Evolutionary conservation across 2,888 invertebrate genomes (phyloP).

Genomic region (Ennomos fuscantarius): DNA sequence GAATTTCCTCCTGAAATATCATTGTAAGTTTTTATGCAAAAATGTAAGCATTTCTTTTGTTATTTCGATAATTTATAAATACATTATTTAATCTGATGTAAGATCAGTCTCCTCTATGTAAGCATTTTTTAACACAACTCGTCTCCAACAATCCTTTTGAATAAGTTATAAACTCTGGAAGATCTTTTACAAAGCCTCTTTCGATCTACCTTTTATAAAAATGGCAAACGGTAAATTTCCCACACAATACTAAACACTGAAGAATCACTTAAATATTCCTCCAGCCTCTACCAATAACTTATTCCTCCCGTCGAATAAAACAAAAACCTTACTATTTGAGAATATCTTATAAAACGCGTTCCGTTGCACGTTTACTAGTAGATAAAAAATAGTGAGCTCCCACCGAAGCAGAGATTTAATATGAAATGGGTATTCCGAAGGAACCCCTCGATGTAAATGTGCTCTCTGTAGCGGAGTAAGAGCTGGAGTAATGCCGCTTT

Average conservation of each 20-base stretch:
- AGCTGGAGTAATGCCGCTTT: conserved; percentile 30
- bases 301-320: conserved; percentile 55
- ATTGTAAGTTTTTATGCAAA: conserved; percentile 9
- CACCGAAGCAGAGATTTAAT: conserved; percentile 46
- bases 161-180: conserved; percentile 7
- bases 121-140: conserved; percentile 18
- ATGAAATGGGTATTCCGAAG: conserved; percentile 43
- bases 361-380: conserved; percentile 48
- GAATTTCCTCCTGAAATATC: conserved; percentile 4
- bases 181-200: conserved; percentile 15
- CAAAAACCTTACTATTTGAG: conserved; percentile 49
- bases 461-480: conserved; percentile 29
- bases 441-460: conserved; percentile 41
- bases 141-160: conserved; percentile 15
- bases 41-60: conserved; percentile 20
- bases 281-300: conserved; percentile 51
- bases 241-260: conserved; percentile 42
- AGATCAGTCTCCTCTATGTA: conserved; percentile 4
- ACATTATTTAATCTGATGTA: conserved; percentile 19
- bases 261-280: conserved; percentile 64
- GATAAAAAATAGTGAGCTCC: conserved; percentile 43
- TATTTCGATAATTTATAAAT: conserved; percentile 19
- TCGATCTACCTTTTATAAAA: conserved; percentile 7
- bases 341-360: conserved; percentile 53
- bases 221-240: conserved; percentile 7